A percentile compares a stretch with the other conserved stretches of the same genome.
These are phyloP conservation scores for Ptilorrhoa leucosticta DNA, from an alignment of 2,113 vertebrate genomes.

Conservation along the genomic window DNA sequence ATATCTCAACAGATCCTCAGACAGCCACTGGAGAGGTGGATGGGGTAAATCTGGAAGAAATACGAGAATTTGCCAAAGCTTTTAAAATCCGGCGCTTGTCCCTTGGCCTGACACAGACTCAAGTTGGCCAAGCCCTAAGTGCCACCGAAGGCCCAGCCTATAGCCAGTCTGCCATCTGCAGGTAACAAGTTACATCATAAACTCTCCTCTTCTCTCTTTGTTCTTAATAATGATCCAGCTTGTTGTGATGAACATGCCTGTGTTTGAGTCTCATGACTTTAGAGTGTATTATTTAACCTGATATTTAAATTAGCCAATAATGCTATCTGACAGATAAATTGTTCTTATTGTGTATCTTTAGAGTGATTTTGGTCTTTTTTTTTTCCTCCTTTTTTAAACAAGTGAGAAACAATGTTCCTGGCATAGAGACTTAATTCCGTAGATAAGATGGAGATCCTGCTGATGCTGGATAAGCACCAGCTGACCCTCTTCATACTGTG, in stretches of 20 bases:
- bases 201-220: not conserved
- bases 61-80: conserved; percentile 98
- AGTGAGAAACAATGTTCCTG: conserved; percentile 23
- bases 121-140: conserved; percentile 98
- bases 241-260: not conserved
- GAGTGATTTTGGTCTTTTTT: not conserved
- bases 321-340: not conserved
- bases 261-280: not conserved
- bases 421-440: conserved; percentile 25
- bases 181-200: conserved; percentile 80
- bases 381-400: not conserved
- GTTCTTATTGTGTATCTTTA: not conserved
- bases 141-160: conserved; percentile 97
- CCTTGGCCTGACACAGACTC: conserved; percentile 98
- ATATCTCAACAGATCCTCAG: conserved; percentile 88
- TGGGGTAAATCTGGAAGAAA: conserved; percentile 99
- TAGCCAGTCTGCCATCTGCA: conserved; percentile 99
- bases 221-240: not conserved
- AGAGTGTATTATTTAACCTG: not conserved
- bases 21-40: conserved; percentile 95
- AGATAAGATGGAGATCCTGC: conserved; percentile 40
- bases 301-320: not conserved
- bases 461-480: conserved; percentile 31
- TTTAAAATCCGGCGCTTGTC: conserved; percentile 99
- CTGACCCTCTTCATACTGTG: conserved; percentile 54